Base-by-base conservation (phyloP, 2,113 vertebrate genomes). In the Setophaga petechia region DNA sequence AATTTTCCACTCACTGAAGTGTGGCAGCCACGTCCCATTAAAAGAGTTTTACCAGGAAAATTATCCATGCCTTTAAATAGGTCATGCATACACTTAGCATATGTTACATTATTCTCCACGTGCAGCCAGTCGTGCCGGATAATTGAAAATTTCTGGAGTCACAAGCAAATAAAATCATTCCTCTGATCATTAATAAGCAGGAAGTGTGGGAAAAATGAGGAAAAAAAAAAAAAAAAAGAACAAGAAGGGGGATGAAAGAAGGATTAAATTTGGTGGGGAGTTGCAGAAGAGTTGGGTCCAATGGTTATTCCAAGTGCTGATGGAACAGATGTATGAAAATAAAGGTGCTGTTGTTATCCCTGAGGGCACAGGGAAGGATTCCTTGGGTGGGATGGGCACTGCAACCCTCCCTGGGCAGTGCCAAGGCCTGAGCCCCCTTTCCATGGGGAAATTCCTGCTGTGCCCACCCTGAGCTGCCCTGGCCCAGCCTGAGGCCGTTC, bases 41-140 rank as follows among this genome's bases (percentile, higher is more conserved):
- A 52, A 92, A 31, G 84, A 95, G 47, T 72, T 95, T 84, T 84
- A 71, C 87, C 89, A 57, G 88, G 86, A 86, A 94, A 94, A 95
- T 95, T 90, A 92, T 87, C 95, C 83, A 54, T 82, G 82, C 82
- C 62, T 93, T 94, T 63, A 95, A 97, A 92, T 95, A 96, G 95
- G 95, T 96, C 97, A 96, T 93, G 97, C 95, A 95, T 95, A 90
- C 83, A 68, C 83, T 96, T 94, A 94, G 97, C 95, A 93, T 92
- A 96, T 95, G 95, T 93, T 87, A 63, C 76, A 82, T 74, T 76
- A 73, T 92, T 89, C 83, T 24, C 73, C 87, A 71, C 89, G 80
- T 35, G 49, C 87, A 75, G 87, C 95, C 93, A 57, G 19, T 91
- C 72, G 35, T 31, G 63, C 49, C 1, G 47, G 69, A 47, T 94